phyloP scores from a whole-genome alignment of 1,140 invertebrate species.

The Eupristina koningsbergeri region DNA sequence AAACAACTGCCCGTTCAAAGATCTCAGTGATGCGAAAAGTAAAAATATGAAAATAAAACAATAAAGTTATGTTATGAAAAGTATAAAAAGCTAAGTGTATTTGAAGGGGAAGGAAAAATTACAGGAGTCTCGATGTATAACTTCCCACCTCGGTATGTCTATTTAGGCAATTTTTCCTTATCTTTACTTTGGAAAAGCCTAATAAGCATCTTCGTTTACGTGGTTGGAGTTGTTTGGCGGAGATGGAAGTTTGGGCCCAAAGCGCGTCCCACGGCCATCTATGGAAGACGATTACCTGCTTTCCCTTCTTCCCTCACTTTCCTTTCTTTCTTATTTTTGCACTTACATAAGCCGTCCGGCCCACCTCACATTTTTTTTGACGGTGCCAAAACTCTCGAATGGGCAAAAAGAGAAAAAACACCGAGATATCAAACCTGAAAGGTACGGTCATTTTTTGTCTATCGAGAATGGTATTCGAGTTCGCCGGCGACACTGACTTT shows the following conservation, averaged over 20 bases:
- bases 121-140: background rate
- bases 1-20: too few relatives aligned
- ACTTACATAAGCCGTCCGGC: slow-evolving; percentile 1
- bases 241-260: slow-evolving; percentile 65
- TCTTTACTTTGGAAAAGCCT: slow-evolving; percentile 57
- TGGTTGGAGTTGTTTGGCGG: background rate
- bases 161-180: slow-evolving; percentile 30
- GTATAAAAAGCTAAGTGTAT: too few relatives aligned
- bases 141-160: background rate
- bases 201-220: slow-evolving; percentile 66
- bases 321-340: background rate
- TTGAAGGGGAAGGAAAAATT: background rate
- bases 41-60: too few relatives aligned
- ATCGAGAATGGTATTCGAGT: background rate
- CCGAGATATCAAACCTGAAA: background rate
- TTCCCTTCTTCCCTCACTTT: slow-evolving; percentile 50
- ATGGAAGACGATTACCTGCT: slow-evolving; percentile 59
- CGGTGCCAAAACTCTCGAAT: background rate
- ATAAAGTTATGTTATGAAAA: too few relatives aligned
- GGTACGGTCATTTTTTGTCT: background rate
- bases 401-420: background rate
- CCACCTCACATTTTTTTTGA: background rate
- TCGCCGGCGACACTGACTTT: background rate
- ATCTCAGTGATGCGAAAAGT: too few relatives aligned
- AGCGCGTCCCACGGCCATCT: slow-evolving; percentile 71